Conservation (phyloP, 2,888 invertebrate species). For the Margaritifera margaritifera region DNA sequence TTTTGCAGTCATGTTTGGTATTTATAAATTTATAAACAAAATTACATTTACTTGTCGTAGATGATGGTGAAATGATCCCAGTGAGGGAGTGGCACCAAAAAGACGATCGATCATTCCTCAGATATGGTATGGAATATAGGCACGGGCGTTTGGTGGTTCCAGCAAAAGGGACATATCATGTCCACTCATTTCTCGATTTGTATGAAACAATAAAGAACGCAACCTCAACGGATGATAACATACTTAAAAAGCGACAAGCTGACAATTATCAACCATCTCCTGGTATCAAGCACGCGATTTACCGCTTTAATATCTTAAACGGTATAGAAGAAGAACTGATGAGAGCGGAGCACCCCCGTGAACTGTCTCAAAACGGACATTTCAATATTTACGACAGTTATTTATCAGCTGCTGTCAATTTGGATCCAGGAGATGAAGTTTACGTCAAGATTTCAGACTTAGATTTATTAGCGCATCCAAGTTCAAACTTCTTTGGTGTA, state of each 20-base stretch:
- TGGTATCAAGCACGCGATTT: constrained; percentile 1
- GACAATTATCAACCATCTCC: no score
- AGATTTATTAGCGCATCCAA: constrained; percentile 4
- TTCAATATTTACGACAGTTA: constrained; percentile 6
- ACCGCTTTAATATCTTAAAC: neutral
- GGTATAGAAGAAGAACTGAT: constrained; percentile 1
- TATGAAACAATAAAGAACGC: neutral
- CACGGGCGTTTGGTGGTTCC: constrained; percentile 7
- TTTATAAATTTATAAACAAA: no score
- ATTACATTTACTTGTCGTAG: no score
- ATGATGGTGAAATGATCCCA: no score
- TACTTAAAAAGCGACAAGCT: no score
- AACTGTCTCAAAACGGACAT: neutral
- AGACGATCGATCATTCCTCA: neutral
- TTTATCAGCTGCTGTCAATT: constrained; percentile 1
- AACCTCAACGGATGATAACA: no score
- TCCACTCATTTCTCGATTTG: constrained; percentile 8
- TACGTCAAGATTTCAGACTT: constrained; percentile 13
- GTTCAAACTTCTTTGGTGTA: constrained; percentile 6
- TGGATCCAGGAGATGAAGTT: constrained; percentile 12
- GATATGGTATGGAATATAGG: constrained; percentile 3
- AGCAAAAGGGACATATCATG: constrained; percentile 5
- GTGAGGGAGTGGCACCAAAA: no score
- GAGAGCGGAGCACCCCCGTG: constrained; percentile 1
- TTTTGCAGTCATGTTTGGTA: no score